A percentile compares a stretch with the other conserved stretches of the same genome.
Evolutionary conservation across 2,888 invertebrate species (phyloP).

Genomic region (Plemyria rubiginata): DNA sequence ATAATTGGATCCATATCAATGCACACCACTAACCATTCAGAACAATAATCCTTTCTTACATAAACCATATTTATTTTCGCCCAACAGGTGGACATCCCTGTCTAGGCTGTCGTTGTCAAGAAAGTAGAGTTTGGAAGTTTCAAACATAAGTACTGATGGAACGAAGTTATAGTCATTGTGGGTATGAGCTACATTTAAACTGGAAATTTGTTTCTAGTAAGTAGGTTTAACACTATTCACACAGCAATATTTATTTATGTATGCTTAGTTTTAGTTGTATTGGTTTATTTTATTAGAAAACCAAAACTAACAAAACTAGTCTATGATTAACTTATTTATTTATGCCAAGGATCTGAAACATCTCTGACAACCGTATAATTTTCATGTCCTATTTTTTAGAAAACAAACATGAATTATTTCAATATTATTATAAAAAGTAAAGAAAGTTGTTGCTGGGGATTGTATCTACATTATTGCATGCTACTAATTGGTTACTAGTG

Average conservation of each 20-base stretch:
- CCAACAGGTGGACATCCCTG: slow-evolving; percentile 35
- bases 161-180: slow-evolving; percentile 33
- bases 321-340: neutral
- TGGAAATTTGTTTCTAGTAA: slow-evolving; percentile 18
- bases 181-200: slow-evolving; percentile 27
- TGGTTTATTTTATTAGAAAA: neutral
- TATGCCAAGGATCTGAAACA: no score
- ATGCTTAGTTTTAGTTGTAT: slow-evolving; percentile 9
- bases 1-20: slow-evolving; percentile 4
- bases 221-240: slow-evolving; percentile 9
- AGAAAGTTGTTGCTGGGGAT: no score
- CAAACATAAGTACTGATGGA: slow-evolving; percentile 29
- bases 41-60: neutral
- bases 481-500: no score
- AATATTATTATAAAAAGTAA: no score
- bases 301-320: neutral
- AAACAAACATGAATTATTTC: no score
- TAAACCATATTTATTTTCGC: slow-evolving; percentile 25
- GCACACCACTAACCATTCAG: neutral
- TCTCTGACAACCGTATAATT: no score
- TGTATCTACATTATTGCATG: no score
- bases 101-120: slow-evolving; percentile 29
- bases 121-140: slow-evolving; percentile 29
- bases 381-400: no score
- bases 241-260: neutral